Evolutionary conservation across 2,113 vertebrate species (phyloP), one percentile per base, ranked within the genome.

Genomic region (Festucalex cinctus): DNA sequence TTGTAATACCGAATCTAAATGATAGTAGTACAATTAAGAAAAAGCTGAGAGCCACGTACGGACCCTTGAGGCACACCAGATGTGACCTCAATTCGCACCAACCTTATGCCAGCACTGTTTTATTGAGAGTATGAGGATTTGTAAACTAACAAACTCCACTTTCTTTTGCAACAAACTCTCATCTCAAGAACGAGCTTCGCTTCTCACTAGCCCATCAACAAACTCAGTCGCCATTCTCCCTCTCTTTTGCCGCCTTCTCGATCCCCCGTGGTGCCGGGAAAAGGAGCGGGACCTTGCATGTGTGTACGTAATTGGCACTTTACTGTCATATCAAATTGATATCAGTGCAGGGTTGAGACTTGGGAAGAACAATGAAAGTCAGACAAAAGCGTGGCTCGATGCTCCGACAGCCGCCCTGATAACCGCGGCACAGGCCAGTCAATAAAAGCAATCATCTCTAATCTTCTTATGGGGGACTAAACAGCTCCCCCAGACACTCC

Each of bases 381-480:
- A 80, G 76, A 83, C 86, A 86, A 90, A 82, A 86, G 88, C 79
- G 68, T 64, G 73, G 73, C 79, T 81, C 74, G 2, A 61, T 73
- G 80, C 78, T 80, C 77, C 24, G 66, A 86, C 73, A 85, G 80
- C 70, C 63, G 67, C 80, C 82, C 84, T 86, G 88, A 91, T 92
- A 91, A 92, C 89, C 75, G 78, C 84, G 78, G 82, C 81, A 78
- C 46, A 76, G 85, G 78, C 74, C 74, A 86, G 89, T 92, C 91
- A 92, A 92, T 93, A 91, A 91, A 92, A 89, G 84, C 90, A 91
- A 92, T 92, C 88, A 90, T 84, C 80, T 85, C 78, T 91, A 91
- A 91, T 92, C 88, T 91, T 85, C 86, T 86, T 90, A 84, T 73
- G 77, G 74, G 76, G 79, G 78, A 68, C 80, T 78, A 79, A 83